Evolutionary conservation across 2,113 vertebrate genomes (phyloP), one percentile per base, ranked within the genome.

Genomic region (Pseudopodoces humilis): DNA sequence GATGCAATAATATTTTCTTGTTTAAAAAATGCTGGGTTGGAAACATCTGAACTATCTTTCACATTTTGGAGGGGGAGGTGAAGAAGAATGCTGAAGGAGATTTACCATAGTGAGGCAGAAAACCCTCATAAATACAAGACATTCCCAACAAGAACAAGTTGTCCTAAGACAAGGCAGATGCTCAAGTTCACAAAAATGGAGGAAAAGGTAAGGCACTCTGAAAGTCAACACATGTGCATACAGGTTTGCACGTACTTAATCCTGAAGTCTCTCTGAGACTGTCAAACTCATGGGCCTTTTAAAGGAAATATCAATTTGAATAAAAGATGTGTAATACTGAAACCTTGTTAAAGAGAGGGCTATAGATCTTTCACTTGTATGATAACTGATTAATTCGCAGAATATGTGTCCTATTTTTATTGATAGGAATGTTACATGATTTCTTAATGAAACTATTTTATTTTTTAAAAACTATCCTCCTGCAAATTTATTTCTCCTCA

Each of bases 1-100:
- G 76, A 88, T 86, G 69, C 41, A 96, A 47, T 62, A 96, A 76
- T 91, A 89, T 95, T 96, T 96, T 88, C 80, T 92, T 81, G 62
- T 27, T 85, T 5, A 25, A 94, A 94, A 93, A 86, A 75, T 30
- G 52, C 52, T 44, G 17, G 5, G 58, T 86, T 88, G 65, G 69
- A 94, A 94, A 88, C 59, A 93, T 58, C 41, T 90, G 78, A 92
- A 86, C 55, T 70, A 43, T 63, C 62, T 80, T 91, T 83, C 10
- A 7, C 59, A n/a, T 30, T 96, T 58, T 27, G 43, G 35, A 92
- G 50, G 56, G 35, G 28, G 44, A 95, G 56, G 18, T 76, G 75
- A 86, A 89, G 41, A 67, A 75, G 83, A 91, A 88, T 24, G 52
- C 44, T 75, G 68, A 93, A 81, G 30, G 52, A 75, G 14, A 18